Evolutionary conservation across 2,888 invertebrate genomes (phyloP), one percentile per base, ranked within the genome.

Genomic region (Schizotus pectinicornis): DNA sequence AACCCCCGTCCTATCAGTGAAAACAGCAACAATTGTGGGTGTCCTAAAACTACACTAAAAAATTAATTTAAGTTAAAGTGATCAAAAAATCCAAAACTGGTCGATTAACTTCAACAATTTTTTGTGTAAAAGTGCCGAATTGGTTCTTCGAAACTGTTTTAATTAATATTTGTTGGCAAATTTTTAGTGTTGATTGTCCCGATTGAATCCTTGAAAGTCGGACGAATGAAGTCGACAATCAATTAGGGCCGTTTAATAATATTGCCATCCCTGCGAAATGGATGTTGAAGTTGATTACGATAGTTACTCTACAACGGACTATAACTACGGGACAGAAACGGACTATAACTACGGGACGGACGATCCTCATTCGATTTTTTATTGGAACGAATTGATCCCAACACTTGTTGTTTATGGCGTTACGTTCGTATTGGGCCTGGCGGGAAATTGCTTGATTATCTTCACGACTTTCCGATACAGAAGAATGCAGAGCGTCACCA

Each of bases 401-500:
- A 82, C 84, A 3, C 79, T 85, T 9, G 72, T 84, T 12, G 80
- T 86, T 38, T 88, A 87, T 74, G 81, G 83, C 6, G 70, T 86
- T 22, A 87, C 86, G 1, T 82, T 88, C 66, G 74, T 85, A 48
- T 75, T 87, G 33, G 88, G 88, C 33, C 77, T 87, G 37, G 79
- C 82, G 31, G 88, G 88, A 64, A 84, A 87, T 63, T 71, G 71
- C 59, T 67, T 86, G 51, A 85, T 86, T 58, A 83, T 86, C 56
- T 82, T 84, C 69, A 83, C 84, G n/a, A 84, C 84, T 35, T 78
- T 79, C 35, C 77, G 81, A 46, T 84, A 83, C 71, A 75, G 83
- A 51, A 76, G 84, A 48, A 84, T 86, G 84, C 82, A 82, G 71
- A 86, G 82, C 68, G 84, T 76, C 38, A 89, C 89, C 14, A 90